These are phyloP conservation scores for Pachycephala philippinensis DNA, from an alignment of 2,113 vertebrate species.

Conservation along the genomic window DNA sequence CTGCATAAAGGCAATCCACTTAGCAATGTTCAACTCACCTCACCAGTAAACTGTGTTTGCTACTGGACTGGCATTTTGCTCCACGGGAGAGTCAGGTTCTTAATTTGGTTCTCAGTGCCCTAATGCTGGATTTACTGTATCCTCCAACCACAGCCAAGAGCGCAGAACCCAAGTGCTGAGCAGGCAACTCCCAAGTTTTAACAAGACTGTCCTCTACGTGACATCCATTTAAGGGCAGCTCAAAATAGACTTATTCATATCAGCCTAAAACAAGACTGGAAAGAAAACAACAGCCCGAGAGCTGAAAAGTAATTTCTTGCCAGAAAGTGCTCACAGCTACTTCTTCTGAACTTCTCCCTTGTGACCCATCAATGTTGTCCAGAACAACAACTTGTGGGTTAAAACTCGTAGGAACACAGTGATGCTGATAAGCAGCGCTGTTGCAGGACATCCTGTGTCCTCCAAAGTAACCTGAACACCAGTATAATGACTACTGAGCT, in stretches of 20 bases:
- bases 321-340: neutral
- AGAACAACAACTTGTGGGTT: neutral
- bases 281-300: neutral
- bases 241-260: neutral
- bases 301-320: neutral
- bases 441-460: neutral
- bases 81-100: neutral
- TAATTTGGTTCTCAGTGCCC: neutral
- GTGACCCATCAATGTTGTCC: neutral
- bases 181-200: constrained; percentile 26
- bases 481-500: neutral
- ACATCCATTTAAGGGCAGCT: constrained; percentile 14
- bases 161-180: neutral
- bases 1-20: constrained; percentile 9
- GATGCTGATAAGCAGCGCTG: neutral
- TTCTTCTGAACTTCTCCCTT: neutral
- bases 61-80: neutral
- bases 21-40: neutral
- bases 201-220: constrained; percentile 36
- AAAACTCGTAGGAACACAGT: neutral
- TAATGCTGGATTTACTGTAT: neutral
- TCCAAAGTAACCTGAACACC: neutral
- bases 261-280: neutral
- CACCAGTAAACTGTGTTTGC: neutral
- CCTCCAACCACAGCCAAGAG: neutral